These are phyloP conservation scores for Falco naumanni DNA, from an alignment of 2,797 vertebrate species.

Conservation along the genomic window DNA sequence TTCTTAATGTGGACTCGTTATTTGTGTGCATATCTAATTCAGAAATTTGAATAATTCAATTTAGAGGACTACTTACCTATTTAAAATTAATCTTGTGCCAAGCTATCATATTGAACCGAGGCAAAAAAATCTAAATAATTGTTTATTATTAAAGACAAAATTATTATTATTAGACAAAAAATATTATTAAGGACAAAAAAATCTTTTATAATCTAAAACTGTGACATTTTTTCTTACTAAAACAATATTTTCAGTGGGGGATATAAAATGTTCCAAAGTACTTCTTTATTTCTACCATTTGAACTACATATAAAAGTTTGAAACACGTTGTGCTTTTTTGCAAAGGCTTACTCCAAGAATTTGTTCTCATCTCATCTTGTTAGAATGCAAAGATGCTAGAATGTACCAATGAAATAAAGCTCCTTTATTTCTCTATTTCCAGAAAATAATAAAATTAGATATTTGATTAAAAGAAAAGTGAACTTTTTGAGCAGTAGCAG, in stretches of 20 bases:
- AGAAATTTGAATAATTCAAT: not conserved
- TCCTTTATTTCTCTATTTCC: not conserved
- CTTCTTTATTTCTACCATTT: not conserved
- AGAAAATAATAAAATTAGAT: not conserved
- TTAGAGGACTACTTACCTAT: not conserved
- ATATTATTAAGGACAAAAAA: too few species aligned
- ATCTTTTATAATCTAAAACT: not conserved
- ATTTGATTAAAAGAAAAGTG: not conserved
- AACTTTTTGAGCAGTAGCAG: not conserved
- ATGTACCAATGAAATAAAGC: not conserved
- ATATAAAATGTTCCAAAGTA: not conserved
- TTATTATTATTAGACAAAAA: too few species aligned
- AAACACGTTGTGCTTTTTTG: not conserved
- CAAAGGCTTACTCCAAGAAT: not conserved
- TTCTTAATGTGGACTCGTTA: not conserved
- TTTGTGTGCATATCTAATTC: not conserved
- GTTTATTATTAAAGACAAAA: too few species aligned
- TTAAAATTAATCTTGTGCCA: not conserved
- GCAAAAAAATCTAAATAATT: not conserved
- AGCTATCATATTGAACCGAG: not conserved
- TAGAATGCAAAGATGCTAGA: not conserved
- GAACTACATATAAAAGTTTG: not conserved
- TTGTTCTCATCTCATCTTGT: not conserved
- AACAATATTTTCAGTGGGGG: not conserved
- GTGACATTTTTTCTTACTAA: not conserved